Percentiles rank a stretch among this genome's conserved stretches.
phyloP scores from a whole-genome alignment of 2,888 invertebrate species.

The Colostygia pectinataria region DNA sequence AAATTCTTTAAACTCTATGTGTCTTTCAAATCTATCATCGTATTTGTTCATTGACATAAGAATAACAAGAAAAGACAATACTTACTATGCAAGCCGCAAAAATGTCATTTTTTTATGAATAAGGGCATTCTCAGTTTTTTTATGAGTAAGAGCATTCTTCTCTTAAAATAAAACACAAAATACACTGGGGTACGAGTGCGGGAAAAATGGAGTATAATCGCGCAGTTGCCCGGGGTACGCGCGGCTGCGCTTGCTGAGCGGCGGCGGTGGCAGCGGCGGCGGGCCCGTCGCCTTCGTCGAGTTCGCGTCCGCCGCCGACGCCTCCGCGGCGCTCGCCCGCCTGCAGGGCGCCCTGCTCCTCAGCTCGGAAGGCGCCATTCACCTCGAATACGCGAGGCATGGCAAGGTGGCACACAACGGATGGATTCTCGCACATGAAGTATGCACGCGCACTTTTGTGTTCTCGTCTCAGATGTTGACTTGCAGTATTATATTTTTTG shows the following conservation, averaged over 20 bases:
- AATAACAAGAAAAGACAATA: too few species aligned
- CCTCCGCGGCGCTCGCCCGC: conserved; percentile 95
- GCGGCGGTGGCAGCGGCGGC: conserved; percentile 81
- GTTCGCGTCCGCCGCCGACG: conserved; percentile 96
- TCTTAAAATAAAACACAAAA: background rate
- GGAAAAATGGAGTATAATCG: conserved; percentile 74
- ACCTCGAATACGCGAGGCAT: conserved; percentile 99
- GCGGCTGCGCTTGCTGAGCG: conserved; percentile 97
- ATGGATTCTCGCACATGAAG: conserved; percentile 82
- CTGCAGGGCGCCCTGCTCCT: conserved; percentile 98
- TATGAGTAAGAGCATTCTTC: too few species aligned
- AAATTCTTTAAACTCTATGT: too few species aligned
- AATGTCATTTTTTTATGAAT: too few species aligned
- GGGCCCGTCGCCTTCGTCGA: conserved; percentile 98
- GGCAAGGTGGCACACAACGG: conserved; percentile 93
- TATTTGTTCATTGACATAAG: too few species aligned
- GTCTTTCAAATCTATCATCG: too few species aligned
- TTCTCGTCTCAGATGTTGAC: conserved; percentile 7
- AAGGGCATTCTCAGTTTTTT: background rate
- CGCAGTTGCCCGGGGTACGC: conserved; percentile 99
- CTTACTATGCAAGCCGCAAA: too few species aligned
- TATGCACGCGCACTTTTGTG: conserved; percentile 71
- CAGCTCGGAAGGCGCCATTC: conserved; percentile 98
- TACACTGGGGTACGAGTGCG: conserved; percentile 62
- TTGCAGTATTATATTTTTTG: conserved; percentile 3